These are phyloP conservation scores for Formicarius rufipectus DNA, from an alignment of 2,113 vertebrate species.

Conservation along the genomic window DNA sequence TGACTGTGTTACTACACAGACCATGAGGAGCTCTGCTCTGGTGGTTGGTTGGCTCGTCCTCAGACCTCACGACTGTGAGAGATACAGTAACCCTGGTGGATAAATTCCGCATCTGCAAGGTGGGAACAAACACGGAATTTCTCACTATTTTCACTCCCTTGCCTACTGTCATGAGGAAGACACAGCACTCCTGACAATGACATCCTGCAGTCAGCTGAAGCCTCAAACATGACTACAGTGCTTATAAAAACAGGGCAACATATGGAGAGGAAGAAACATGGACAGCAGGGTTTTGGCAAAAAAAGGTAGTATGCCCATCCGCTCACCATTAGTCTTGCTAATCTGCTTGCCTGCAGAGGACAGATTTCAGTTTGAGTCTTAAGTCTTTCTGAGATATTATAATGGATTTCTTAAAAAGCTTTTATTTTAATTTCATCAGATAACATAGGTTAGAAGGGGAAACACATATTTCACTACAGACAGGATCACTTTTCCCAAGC, in stretches of 20 bases:
- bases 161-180: background rate
- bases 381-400: slow-evolving; percentile 3
- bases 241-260: background rate
- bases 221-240: background rate
- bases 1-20: background rate
- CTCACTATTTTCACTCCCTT: background rate
- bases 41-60: background rate
- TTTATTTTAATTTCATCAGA: slow-evolving; percentile 38
- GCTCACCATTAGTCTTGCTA: background rate
- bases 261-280: slow-evolving; percentile 24
- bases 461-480: slow-evolving; percentile 19
- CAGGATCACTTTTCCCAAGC: background rate
- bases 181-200: background rate
- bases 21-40: background rate
- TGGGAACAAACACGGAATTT: background rate
- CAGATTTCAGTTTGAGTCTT: background rate
- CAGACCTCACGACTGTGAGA: background rate
- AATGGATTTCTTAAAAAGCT: slow-evolving; percentile 28
- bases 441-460: background rate
- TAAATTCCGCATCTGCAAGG: background rate
- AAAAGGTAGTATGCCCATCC: background rate
- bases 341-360: slow-evolving; percentile 3
- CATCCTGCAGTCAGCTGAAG: background rate
- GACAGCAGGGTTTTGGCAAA: slow-evolving; percentile 27
- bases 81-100: background rate